Evolutionary conservation across 2,888 invertebrate species (phyloP), one percentile per base, ranked within the genome.

Genomic region (Ceraclea dissimilis): DNA sequence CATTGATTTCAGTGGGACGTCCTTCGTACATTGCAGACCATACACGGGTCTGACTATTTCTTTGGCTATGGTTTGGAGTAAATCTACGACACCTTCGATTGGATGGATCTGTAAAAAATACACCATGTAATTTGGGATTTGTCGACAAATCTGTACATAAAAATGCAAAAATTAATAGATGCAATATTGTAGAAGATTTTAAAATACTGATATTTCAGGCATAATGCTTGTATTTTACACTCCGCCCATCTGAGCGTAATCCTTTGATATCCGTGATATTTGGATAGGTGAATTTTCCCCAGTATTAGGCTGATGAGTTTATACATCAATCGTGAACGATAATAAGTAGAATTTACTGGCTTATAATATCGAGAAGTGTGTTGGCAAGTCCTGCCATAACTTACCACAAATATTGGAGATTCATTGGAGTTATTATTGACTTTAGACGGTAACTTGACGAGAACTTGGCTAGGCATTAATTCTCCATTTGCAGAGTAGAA

Each of bases 21-120:
- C 80, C 49, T 75, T 74, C 10, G 90, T 88, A 74, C 93, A 93
- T 74, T 97, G 96, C 50, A 97, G 74, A n/a, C 94, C 95, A 75
- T 83, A 90, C 51, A 91, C 92, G 2, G 88, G 86, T 57, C 82
- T 82, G 49, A 84, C 79, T 62, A 97, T 77, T 63, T 83, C 81
- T 52, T 76, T 75, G 17, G 93, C 90, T 63, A 98, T 70, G 16
- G 78, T 76, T 66, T 82, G 80, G 65, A 97, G 75, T 50, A 86
- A 78, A 43, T 79, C 79, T 22, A 88, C 86, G 59, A 85, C 84
- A 64, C 96, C 95, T 77, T 96, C 95, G 67, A 96, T 92, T 2
- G 95, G 91, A 70, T 93, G 92, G 53, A 90, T 76, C 66, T 70
- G 65, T 39, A 39, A 26, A n/a, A n/a, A n/a, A n/a, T n/a, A n/a